These are phyloP conservation scores for Oeneis ivallda DNA, from an alignment of 2,888 invertebrate genomes.

Conservation along the genomic window DNA sequence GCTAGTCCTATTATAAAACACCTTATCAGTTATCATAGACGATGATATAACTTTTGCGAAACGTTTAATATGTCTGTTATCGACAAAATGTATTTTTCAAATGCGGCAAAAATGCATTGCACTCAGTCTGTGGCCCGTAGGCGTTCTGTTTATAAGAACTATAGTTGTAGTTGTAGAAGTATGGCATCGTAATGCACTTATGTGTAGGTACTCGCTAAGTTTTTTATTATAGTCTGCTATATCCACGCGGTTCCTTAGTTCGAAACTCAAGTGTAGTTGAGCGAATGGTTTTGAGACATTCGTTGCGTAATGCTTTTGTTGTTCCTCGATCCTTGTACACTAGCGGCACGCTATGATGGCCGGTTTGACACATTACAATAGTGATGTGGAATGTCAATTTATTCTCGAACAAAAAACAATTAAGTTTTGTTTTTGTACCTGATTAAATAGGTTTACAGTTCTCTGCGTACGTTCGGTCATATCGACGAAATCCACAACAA, in stretches of 20 bases:
- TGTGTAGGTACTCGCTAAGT: slow-evolving; percentile 77
- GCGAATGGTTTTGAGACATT: slow-evolving; percentile 62
- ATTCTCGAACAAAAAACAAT: too few species aligned
- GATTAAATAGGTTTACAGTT: too few species aligned
- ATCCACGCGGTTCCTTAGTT: slow-evolving; percentile 71
- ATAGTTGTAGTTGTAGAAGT: slow-evolving; percentile 58
- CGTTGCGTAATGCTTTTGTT: slow-evolving; percentile 47
- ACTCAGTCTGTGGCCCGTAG: slow-evolving; percentile 65
- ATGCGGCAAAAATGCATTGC: slow-evolving; percentile 78
- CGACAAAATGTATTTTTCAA: slow-evolving; percentile 81
- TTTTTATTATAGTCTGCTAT: slow-evolving; percentile 79
- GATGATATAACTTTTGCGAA: slow-evolving; percentile 28
- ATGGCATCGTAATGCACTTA: slow-evolving; percentile 77
- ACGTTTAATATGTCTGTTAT: slow-evolving; percentile 73
- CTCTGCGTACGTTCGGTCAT: too few species aligned
- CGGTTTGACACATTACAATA: too few species aligned
- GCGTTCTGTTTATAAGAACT: slow-evolving; percentile 70
- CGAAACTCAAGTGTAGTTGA: slow-evolving; percentile 51
- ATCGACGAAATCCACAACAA: too few species aligned
- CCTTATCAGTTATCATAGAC: slow-evolving; percentile 25
- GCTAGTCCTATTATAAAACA: slow-evolving; percentile 34
- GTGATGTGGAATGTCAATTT: too few species aligned
- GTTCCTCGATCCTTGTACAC: too few species aligned
- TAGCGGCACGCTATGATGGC: too few species aligned
- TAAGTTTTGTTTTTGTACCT: too few species aligned